Conservation (phyloP, 2,113 vertebrate genomes). For the Diadophis punctatus region DNA sequence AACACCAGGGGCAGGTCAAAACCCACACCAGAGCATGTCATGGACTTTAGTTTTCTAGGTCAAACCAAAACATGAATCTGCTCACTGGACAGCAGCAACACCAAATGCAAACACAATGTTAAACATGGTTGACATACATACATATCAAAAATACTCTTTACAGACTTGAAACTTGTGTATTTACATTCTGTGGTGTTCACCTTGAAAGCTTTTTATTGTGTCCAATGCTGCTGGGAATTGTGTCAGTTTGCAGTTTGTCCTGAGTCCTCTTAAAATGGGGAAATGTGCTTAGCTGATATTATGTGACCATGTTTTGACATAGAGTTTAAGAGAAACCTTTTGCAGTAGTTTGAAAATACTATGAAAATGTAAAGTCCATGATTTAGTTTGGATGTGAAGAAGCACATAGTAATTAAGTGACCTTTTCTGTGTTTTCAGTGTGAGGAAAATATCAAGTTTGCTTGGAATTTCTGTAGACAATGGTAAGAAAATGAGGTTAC, state of each 20-base stretch:
- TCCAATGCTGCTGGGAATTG: neutral
- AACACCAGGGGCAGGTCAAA: conserved; percentile 64
- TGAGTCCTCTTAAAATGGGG: neutral
- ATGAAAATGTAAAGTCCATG: conserved; percentile 55
- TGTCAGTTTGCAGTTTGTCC: accelerated
- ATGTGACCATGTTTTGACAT: conserved; percentile 68
- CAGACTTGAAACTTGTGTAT: neutral
- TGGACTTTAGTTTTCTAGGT: conserved; percentile 65
- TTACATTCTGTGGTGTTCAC: neutral
- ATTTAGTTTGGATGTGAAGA: conserved; percentile 69
- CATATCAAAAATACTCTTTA: neutral
- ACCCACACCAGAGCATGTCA: conserved; percentile 60
- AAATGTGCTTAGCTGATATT: conserved; percentile 47
- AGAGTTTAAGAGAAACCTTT: conserved; percentile 18
- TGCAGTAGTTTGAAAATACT: conserved; percentile 41
- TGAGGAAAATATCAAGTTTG: conserved; percentile 99
- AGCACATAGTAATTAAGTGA: conserved; percentile 83
- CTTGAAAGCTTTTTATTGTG: neutral
- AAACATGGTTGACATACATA: conserved; percentile 43
- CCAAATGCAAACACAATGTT: conserved; percentile 61
- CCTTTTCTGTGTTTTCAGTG: conserved; percentile 98
- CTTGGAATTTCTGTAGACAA: conserved; percentile 99
- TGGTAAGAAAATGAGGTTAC: conserved; percentile 91
- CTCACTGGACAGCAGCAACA: conserved; percentile 27
- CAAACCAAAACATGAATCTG: conserved; percentile 34